Conservation (phyloP, 1,140 invertebrate species). For the Brachystomella parvula region DNA sequence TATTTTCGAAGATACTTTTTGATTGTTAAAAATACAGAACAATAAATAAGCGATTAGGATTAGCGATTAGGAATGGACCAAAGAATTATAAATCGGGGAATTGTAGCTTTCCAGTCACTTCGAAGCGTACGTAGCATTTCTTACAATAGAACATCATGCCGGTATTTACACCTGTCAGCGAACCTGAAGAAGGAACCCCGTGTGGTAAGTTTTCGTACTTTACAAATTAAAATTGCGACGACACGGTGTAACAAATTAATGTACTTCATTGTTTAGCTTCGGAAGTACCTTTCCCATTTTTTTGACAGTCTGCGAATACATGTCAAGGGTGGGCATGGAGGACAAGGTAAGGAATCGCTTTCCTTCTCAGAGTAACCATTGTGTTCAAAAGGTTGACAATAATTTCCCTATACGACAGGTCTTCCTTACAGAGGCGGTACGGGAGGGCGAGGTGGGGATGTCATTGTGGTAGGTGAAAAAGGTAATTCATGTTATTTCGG, state of each 20-base stretch:
- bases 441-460: slow-evolving; percentile 76
- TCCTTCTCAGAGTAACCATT: neutral
- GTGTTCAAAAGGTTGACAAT: neutral
- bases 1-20: too few species aligned
- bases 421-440: slow-evolving; percentile 61
- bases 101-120: too few species aligned
- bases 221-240: neutral
- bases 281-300: slow-evolving; percentile 44
- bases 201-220: neutral
- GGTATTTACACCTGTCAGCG: neutral
- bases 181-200: neutral
- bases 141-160: neutral
- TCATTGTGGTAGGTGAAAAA: slow-evolving; percentile 62
- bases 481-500: slow-evolving; percentile 29
- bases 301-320: slow-evolving; percentile 62
- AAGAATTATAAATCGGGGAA: too few species aligned
- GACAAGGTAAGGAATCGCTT: slow-evolving; percentile 42
- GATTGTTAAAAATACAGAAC: too few species aligned
- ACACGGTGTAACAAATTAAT: neutral
- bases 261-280: neutral
- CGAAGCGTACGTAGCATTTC: too few species aligned
- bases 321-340: slow-evolving; percentile 67
- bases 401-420: slow-evolving; percentile 45
- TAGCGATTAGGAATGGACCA: too few species aligned
- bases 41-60: too few species aligned